Base-by-base conservation (phyloP, 2,113 vertebrate species). In the Dromaius novaehollandiae region DNA sequence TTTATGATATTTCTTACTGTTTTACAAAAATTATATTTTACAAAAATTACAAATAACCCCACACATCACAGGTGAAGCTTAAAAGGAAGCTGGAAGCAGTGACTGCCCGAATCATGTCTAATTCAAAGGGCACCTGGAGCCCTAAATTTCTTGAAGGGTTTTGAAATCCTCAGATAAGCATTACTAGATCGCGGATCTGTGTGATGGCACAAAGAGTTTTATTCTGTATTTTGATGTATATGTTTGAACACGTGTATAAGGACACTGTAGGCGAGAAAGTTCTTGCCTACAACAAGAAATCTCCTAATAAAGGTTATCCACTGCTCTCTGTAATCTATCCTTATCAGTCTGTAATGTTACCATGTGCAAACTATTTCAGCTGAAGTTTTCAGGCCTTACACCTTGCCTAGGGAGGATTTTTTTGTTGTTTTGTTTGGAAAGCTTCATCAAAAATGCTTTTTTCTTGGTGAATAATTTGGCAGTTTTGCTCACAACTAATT, bases 221-320 rank as follows among this genome's bases (percentile, higher is more conserved):
- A 5, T 32, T 77, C 50, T 70, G 18, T 81, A 0, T 65, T 76
- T 64, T 61, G 7, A 19, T 6, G 1, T 0, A 5, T 44, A 8
- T 14, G 14, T 86, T 77, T 74, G 53, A 40, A 13, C 46, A 28
- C 1, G 1, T 32, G 28, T 28, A 0, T 13, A 0, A 10, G 30
- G 82, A 13, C 12, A 0, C 32, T 10, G 30, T 20, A 65, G 58
- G 6, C 40, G 36, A 48, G 28, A 22, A 60, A 8, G 61, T 61
- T 90, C 64, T n/a, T 80, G 42, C 26, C 77, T 60, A 11, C 34
- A 9, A 7, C 9, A 24, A 32, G 66, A 65, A 50, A 22, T 68
- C 64, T 74, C 77, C 50, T 40, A 9, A 5, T 65, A 40, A 44
- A 42, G 30, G n/a, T 5, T 63, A 1, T 71, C 25, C 61, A 1